phyloP scores from a whole-genome alignment of 2,797 vertebrate genomes.

The Eurystomus glaucurus region DNA sequence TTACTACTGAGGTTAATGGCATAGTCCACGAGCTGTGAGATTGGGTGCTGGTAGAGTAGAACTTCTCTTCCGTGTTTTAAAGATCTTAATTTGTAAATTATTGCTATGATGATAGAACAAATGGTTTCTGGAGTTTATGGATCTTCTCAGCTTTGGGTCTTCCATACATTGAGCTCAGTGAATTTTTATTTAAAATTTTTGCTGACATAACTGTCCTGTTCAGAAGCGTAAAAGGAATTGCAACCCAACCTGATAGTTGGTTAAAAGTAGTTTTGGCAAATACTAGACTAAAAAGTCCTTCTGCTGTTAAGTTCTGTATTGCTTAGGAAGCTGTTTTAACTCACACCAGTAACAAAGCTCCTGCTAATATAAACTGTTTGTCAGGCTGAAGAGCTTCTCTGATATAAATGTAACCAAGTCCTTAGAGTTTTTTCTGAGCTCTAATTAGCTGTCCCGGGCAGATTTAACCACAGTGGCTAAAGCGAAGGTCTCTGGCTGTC shows the following conservation, averaged over 20 bases:
- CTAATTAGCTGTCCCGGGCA: not conserved
- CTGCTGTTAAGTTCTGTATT: not conserved
- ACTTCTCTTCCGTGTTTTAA: not conserved
- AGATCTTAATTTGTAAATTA: not conserved
- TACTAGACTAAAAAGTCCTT: not conserved
- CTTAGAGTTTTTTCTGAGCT: not conserved
- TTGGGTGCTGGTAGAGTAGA: not conserved
- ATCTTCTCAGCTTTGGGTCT: not conserved
- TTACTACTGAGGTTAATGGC: not conserved
- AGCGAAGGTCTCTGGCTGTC: not conserved
- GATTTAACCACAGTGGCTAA: not conserved
- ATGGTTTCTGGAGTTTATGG: not conserved
- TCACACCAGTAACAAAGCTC: not conserved
- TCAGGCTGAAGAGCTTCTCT: constrained; percentile 26
- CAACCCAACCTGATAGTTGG: not conserved
- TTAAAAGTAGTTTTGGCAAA: constrained; percentile 21
- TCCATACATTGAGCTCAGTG: not conserved
- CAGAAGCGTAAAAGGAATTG: not conserved
- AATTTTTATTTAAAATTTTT: constrained; percentile 13
- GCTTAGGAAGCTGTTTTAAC: constrained; percentile 10
- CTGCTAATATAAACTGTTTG: constrained; percentile 31
- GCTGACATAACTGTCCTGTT: not conserved
- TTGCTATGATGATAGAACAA: not conserved
- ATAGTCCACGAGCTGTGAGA: not conserved
- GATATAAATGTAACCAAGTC: not conserved